Percentiles rank a stretch among this genome's conserved stretches.
These are phyloP conservation scores for Clarias magur DNA, from an alignment of 2,113 vertebrate genomes.

Conservation along the genomic window DNA sequence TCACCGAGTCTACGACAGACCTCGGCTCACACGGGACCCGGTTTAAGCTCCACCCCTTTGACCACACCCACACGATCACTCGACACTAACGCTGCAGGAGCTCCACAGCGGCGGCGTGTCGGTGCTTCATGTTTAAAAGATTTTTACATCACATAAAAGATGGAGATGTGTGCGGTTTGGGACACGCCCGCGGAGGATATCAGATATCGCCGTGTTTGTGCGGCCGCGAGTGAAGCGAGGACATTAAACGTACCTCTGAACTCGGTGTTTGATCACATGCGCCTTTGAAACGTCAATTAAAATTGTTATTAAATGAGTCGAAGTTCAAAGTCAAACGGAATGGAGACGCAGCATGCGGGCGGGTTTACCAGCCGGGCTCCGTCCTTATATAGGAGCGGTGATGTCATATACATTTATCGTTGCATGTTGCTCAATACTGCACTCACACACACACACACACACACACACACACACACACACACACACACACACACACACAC, in stretches of 20 bases:
- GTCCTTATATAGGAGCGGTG: neutral
- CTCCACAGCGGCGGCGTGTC: neutral
- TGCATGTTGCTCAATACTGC: neutral
- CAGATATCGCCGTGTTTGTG: neutral
- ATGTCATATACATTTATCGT: neutral
- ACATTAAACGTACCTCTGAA: neutral
- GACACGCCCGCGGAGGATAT: neutral
- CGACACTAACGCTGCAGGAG: neutral
- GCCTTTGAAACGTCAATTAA: neutral
- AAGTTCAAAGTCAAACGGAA: neutral
- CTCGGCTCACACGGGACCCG: neutral
- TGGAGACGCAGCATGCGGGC: neutral
- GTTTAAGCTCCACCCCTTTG: neutral
- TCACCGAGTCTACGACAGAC: neutral
- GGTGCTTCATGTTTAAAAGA: neutral
- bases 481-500: constrained; percentile 1
- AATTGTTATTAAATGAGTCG: neutral
- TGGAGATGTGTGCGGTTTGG: neutral
- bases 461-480: constrained; percentile 2
- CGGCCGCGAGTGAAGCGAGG: neutral
- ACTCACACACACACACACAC: neutral
- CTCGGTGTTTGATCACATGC: neutral
- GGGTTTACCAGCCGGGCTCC: neutral
- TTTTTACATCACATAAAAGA: neutral
- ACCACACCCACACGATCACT: neutral